Base-by-base conservation (phyloP, 1,140 invertebrate species). In the Cepaea nemoralis region DNA sequence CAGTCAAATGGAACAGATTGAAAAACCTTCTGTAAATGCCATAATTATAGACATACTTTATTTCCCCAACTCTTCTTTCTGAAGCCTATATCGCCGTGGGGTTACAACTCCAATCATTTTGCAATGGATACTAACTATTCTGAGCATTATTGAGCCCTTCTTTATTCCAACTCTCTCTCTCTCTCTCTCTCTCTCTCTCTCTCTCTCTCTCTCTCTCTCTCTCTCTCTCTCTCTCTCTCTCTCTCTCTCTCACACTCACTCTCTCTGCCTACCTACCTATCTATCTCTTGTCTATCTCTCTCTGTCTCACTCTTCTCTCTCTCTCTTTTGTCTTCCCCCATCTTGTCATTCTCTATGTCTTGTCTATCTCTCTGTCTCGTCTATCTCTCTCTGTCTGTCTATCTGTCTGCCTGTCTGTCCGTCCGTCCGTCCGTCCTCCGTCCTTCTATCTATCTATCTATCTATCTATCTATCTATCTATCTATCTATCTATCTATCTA, bases 401-500 rank as follows among this genome's bases (percentile, higher is more conserved):
- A 27, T 63, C 59, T 63, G 10, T 63, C 59, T 63, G 12, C 22
- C 59, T 63, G 22, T 63, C 59, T 63, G 10, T 63, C n/a, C n/a
- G n/a, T n/a, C n/a, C n/a, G n/a, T n/a, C n/a, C n/a, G n/a, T n/a
- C n/a, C n/a, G n/a, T n/a, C n/a, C n/a, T n/a, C n/a, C n/a, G 8
- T 48, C 45, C 45, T 19, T 48, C 59, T 31, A 27, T 63, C 59
- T 63, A 27, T 63, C 59, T 63, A 27, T 63, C 59, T 31, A 27
- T 63, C 59, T 31, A 27, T 63, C 59, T 63, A 27, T 63, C 59
- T 63, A 63, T 63, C 59, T 63, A 63, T 63, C 59, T 63, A 63
- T 63, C 59, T 63, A 63, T 63, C 59, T 63, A 63, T 63, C 59
- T 63, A 55, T 55, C 50, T 55, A 55, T 55, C 50, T 55, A 55